A percentile compares a stretch with the other conserved stretches of the same genome.
These are phyloP conservation scores for Agelastica alni DNA, from an alignment of 2,888 invertebrate species.

Conservation along the genomic window DNA sequence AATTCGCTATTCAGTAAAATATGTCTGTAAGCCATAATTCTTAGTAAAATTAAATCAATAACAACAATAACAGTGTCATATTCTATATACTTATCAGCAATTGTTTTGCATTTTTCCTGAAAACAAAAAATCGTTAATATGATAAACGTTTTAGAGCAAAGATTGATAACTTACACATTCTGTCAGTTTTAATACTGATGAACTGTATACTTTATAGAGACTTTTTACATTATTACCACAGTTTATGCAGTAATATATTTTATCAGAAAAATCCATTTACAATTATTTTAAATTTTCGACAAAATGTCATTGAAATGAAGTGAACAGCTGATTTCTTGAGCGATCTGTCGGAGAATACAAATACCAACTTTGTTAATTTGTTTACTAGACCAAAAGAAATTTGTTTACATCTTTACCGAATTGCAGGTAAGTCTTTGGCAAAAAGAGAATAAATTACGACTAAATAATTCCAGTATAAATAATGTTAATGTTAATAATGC, in stretches of 20 bases:
- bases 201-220: slow-evolving; percentile 71
- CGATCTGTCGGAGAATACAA: too few relatives aligned
- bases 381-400: too few relatives aligned
- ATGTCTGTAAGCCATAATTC: slow-evolving; percentile 82
- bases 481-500: too few relatives aligned
- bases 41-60: slow-evolving; percentile 82
- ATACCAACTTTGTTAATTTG: too few relatives aligned
- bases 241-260: slow-evolving; percentile 64
- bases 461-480: too few relatives aligned
- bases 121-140: slow-evolving; percentile 35
- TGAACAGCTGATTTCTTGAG: too few relatives aligned
- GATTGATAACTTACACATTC: slow-evolving; percentile 68
- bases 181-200: slow-evolving; percentile 71
- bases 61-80: slow-evolving; percentile 87
- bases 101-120: slow-evolving; percentile 73
- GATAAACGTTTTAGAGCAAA: not conserved
- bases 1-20: slow-evolving; percentile 80
- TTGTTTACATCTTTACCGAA: too few relatives aligned
- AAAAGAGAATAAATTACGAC: too few relatives aligned
- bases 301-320: too few relatives aligned
- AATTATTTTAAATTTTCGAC: too few relatives aligned
- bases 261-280: not conserved
- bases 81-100: slow-evolving; percentile 90
- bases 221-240: slow-evolving; percentile 68
- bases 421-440: too few relatives aligned